phyloP scores from a whole-genome alignment of 92 coral and sea anemone species.

The Epizoanthus rinbou region DNA sequence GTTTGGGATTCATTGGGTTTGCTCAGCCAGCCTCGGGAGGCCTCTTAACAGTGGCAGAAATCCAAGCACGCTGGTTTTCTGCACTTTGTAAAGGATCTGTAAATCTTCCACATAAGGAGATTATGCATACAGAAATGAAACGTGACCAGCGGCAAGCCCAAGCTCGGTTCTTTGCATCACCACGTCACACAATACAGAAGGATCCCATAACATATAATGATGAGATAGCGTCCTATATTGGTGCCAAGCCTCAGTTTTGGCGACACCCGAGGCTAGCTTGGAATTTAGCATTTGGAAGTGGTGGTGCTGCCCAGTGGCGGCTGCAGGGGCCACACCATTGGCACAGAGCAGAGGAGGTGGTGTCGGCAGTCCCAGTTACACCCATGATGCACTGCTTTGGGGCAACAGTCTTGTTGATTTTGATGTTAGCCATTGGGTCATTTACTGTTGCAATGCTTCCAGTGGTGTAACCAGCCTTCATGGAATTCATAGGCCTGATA shows the following conservation, averaged over 20 bases:
- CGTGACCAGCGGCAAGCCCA: conserved; percentile 37
- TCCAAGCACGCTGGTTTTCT: conserved; percentile 84
- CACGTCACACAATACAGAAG: conserved; percentile 78
- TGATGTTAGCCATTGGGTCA: conserved; percentile 43
- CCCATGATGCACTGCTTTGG: conserved; percentile 77
- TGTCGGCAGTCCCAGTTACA: conserved; percentile 60
- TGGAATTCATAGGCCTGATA: too few relatives aligned
- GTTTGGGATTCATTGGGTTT: conserved; percentile 74
- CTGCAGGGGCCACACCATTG: conserved; percentile 81
- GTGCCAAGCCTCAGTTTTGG: conserved; percentile 86
- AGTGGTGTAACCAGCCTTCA: background rate
- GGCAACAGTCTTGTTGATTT: conserved; percentile 26
- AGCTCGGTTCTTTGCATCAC: conserved; percentile 60
- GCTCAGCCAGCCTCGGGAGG: conserved; percentile 86
- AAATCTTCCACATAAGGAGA: conserved; percentile 56
- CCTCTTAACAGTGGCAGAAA: conserved; percentile 76
- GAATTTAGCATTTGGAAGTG: conserved; percentile 63
- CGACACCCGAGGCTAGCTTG: conserved; percentile 70
- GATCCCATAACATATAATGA: conserved; percentile 79
- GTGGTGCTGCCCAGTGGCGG: conserved; percentile 86
- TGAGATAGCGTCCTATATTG: conserved; percentile 67
- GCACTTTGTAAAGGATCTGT: conserved; percentile 73
- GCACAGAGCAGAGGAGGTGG: conserved; percentile 64
- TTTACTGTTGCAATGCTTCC: background rate
- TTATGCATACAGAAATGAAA: conserved; percentile 53